phyloP scores from a whole-genome alignment of 2,888 invertebrate genomes.

The Melipona beecheii region DNA sequence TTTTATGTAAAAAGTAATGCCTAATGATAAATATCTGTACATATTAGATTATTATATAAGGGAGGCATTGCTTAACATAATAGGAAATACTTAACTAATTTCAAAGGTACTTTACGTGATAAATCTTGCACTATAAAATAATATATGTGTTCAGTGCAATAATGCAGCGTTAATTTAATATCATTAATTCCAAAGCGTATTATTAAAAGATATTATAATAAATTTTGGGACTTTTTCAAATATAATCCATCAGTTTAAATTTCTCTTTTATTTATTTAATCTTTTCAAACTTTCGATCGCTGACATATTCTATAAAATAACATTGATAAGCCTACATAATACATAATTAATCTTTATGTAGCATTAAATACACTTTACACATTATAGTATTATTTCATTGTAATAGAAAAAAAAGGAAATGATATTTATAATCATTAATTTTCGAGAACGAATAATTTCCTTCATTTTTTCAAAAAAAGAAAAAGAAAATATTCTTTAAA shows the following conservation, averaged over 20 bases:
- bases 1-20: slow-evolving; percentile 14
- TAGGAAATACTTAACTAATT: slow-evolving; percentile 14
- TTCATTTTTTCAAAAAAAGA: slow-evolving; percentile 61
- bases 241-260: slow-evolving; percentile 3
- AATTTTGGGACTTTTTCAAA: neutral
- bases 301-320: slow-evolving; percentile 48
- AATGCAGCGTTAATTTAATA: slow-evolving; percentile 12
- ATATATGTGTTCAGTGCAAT: slow-evolving; percentile 28
- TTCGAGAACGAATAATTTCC: slow-evolving; percentile 60
- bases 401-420: slow-evolving; percentile 52
- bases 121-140: slow-evolving; percentile 4
- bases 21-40: slow-evolving; percentile 14
- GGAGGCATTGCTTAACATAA: neutral
- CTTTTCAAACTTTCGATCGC: slow-evolving; percentile 18
- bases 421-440: slow-evolving; percentile 39
- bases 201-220: neutral
- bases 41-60: slow-evolving; percentile 5
- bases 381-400: slow-evolving; percentile 60
- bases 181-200: neutral
- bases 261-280: slow-evolving; percentile 42
- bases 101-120: neutral
- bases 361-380: slow-evolving; percentile 73
- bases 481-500: slow-evolving; percentile 57
- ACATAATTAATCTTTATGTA: slow-evolving; percentile 59
- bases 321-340: slow-evolving; percentile 53